Base-by-base conservation (phyloP, 2,888 invertebrate genomes). In the Operophtera brumata region DNA sequence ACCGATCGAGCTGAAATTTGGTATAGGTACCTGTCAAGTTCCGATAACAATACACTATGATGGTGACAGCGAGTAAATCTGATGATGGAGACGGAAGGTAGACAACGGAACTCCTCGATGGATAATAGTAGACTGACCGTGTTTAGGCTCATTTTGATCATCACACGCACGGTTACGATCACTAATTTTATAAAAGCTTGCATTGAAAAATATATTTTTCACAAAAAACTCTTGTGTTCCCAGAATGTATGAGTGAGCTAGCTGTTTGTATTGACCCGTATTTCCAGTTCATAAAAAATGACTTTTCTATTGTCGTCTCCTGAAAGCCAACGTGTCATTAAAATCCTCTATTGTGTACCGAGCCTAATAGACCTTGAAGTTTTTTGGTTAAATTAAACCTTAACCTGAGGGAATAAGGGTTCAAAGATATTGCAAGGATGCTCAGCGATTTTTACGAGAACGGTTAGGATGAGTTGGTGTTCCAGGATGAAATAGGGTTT, bases 291-390 rank as follows among this genome's bases (percentile, higher is more conserved):
- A 53, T 52, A 52, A 57, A 57, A 56, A 57, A 57, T 57, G 52
- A 57, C 52, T 49, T 46, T 39, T 36, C 52, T 48, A 57, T 57
- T 57, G 57, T 57, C 57, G 37, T 11, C 32, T 5, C 13, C 41
- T 57, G 57, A 52, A 57, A 57, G 52, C 48, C 34, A 57, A 48
- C 52, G 52, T 57, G 57, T 57, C 57, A 48, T 52, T 52, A 52
- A 52, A 57, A 57, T 45, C 45, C 45, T 48, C 48, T 53, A 48
- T 52, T 57, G 46, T 57, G 28, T 36, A 34, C 52, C 11, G 11
- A 47, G 57, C 56, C 55, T 48, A 48, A 52, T 52, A 48, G 40
- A 52, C 32, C 41, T 26, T 46, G 30, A 41, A 46, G 45, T 9
- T 20, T 34, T 26, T 34, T 28, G 20, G 40, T 42, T 37, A 57